A percentile compares a stretch with the other conserved stretches of the same genome.
phyloP scores from a whole-genome alignment of 2,888 invertebrate genomes.

The Podabrus alpinus region DNA sequence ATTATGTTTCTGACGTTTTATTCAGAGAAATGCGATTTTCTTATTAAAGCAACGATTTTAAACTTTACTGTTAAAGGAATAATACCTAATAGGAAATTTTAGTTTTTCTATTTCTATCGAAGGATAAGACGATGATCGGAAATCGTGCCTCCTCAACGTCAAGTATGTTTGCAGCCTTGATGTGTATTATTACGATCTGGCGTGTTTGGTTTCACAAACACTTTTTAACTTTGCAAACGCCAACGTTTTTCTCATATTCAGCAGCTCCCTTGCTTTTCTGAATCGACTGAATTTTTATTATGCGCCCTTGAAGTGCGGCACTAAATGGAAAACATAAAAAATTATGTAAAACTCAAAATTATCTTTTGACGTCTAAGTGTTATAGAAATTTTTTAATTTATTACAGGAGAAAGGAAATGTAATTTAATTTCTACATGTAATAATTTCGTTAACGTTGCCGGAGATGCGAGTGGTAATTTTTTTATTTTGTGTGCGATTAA shows the following conservation, averaged over 20 bases:
- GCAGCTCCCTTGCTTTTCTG: slow-evolving; percentile 1
- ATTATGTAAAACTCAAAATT: background rate
- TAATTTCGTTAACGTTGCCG: background rate
- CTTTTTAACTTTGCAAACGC: slow-evolving; percentile 19
- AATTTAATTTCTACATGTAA: background rate
- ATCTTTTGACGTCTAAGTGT: background rate
- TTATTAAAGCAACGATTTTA: background rate
- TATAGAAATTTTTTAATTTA: background rate
- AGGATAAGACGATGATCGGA: slow-evolving; percentile 23
- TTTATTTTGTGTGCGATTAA: background rate
- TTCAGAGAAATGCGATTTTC: background rate
- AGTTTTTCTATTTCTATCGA: slow-evolving; percentile 26
- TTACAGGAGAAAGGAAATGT: background rate
- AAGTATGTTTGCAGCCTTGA: slow-evolving; percentile 25
- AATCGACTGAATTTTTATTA: slow-evolving; percentile 20
- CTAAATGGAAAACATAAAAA: slow-evolving; percentile 7
- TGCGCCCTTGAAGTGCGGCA: background rate
- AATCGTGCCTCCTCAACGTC: slow-evolving; percentile 26
- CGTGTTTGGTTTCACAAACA: slow-evolving; percentile 28
- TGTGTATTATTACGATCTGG: slow-evolving; percentile 30
- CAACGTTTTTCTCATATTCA: slow-evolving; percentile 10
- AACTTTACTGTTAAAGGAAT: background rate
- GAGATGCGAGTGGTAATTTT: background rate
- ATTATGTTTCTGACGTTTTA: background rate
- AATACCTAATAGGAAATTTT: slow-evolving; percentile 10